Evolutionary conservation across 1,140 invertebrate genomes (phyloP).

Genomic region (Sinonovacula constricta): DNA sequence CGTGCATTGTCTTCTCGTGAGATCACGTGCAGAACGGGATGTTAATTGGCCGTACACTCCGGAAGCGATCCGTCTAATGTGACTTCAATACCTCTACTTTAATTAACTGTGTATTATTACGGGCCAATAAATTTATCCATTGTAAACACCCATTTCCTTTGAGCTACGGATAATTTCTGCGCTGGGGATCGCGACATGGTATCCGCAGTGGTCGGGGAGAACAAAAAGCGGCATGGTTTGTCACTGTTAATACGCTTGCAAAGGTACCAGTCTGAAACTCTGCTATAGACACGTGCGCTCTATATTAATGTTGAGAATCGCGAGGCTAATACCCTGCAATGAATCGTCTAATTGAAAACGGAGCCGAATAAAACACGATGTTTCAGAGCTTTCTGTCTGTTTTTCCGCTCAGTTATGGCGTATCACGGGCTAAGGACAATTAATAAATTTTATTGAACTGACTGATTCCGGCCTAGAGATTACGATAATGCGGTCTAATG

Average conservation of each 20-base stretch:
- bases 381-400: conserved; percentile 15
- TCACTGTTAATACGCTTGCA: neutral
- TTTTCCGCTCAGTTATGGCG: conserved; percentile 48
- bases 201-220: conserved; percentile 11
- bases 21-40: neutral
- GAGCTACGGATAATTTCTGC: conserved; percentile 11
- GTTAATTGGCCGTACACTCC: neutral
- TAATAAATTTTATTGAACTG: conserved; percentile 54
- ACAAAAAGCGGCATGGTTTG: conserved; percentile 38
- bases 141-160: conserved; percentile 28
- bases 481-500: conserved; percentile 47
- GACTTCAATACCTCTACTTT: conserved; percentile 15
- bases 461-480: conserved; percentile 42
- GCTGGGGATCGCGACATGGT: conserved; percentile 23
- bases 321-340: conserved; percentile 13
- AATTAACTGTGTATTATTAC: conserved; percentile 34
- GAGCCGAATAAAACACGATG: conserved; percentile 49
- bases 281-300: conserved; percentile 16
- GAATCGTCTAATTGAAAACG: conserved; percentile 46
- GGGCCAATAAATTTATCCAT: conserved; percentile 7
- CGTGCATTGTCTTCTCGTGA: no score
- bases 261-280: conserved; percentile 24
- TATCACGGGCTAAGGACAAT: conserved; percentile 47
- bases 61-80: conserved; percentile 12
- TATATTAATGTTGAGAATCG: conserved; percentile 33